phyloP scores from a whole-genome alignment of 2,888 invertebrate genomes.

The Julus scanicus region DNA sequence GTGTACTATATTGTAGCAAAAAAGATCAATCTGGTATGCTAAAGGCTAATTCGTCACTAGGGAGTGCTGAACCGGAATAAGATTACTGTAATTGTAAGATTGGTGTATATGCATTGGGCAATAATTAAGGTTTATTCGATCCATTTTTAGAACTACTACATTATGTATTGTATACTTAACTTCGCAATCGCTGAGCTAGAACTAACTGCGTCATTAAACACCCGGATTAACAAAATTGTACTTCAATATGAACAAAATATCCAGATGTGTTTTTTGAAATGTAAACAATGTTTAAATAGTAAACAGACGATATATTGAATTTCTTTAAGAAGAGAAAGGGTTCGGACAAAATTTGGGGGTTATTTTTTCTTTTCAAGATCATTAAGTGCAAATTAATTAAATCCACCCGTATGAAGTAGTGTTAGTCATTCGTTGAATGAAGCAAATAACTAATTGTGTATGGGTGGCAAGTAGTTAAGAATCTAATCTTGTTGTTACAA shows the following conservation, averaged over 20 bases:
- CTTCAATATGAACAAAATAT: background rate
- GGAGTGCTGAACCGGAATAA: background rate
- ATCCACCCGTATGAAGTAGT: background rate
- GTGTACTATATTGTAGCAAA: too few relatives aligned
- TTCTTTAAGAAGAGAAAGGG: background rate
- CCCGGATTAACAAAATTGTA: background rate
- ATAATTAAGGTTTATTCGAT: too few relatives aligned
- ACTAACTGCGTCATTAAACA: background rate
- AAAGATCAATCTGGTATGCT: too few relatives aligned
- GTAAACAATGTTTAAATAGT: background rate
- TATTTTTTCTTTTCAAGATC: background rate
- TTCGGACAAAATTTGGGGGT: background rate
- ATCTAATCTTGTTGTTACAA: background rate
- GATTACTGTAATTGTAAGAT: background rate
- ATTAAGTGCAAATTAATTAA: background rate
- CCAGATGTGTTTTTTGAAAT: background rate
- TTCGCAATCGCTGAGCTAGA: background rate
- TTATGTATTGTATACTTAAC: background rate
- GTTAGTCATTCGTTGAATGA: background rate
- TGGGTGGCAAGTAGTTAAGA: background rate
- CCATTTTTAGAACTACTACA: too few relatives aligned
- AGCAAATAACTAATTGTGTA: background rate
- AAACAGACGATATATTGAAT: background rate
- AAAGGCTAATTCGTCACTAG: too few relatives aligned
- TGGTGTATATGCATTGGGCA: too few relatives aligned